A percentile compares a stretch with the other conserved stretches of the same genome.
phyloP scores from a whole-genome alignment of 2,113 vertebrate species.

The Motacilla alba region DNA sequence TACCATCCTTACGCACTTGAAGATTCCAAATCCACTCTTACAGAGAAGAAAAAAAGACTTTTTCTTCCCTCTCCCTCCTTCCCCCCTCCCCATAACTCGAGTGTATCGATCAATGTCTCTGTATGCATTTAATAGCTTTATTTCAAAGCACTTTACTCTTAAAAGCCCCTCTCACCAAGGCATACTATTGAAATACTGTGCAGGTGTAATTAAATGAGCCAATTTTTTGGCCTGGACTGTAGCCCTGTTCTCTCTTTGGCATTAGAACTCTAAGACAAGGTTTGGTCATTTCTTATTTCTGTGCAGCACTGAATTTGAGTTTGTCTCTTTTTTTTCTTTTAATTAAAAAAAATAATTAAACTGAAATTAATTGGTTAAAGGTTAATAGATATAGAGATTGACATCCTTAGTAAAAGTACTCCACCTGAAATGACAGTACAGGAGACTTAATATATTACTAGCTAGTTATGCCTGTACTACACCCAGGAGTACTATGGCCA shows the following conservation, averaged over 20 bases:
- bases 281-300: conserved; percentile 24
- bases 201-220: conserved; percentile 63
- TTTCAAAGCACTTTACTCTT: conserved; percentile 69
- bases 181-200: conserved; percentile 51
- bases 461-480: background rate
- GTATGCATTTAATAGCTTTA: conserved; percentile 65
- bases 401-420: background rate
- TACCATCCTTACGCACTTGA: conserved; percentile 50
- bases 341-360: conserved; percentile 52
- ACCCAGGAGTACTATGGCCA: conserved; percentile 5
- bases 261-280: background rate
- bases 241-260: background rate
- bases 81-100: background rate
- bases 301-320: background rate
- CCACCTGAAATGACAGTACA: conserved; percentile 23
- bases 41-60: conserved; percentile 34
- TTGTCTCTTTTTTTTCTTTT: background rate
- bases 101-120: conserved; percentile 59
- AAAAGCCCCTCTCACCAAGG: conserved; percentile 57
- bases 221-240: conserved; percentile 1
- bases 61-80: background rate
- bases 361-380: conserved; percentile 51
- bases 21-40: conserved; percentile 51
- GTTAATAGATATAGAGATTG: conserved; percentile 55
- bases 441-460: conserved; percentile 13